These are phyloP conservation scores for Tragelaphus strepsiceros DNA, from an alignment of 2,113 vertebrate genomes.

Conservation along the genomic window DNA sequence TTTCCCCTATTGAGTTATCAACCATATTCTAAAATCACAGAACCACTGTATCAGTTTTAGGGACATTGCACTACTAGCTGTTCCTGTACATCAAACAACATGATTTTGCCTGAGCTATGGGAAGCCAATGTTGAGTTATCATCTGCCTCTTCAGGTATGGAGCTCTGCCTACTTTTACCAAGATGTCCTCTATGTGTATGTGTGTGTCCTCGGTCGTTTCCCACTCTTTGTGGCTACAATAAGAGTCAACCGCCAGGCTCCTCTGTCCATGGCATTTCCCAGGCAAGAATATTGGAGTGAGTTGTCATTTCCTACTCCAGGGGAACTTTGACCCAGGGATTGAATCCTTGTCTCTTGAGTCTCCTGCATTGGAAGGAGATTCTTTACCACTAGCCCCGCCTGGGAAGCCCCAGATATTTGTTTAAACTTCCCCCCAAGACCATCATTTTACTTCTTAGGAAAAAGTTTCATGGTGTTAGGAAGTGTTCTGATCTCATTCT, in stretches of 20 bases:
- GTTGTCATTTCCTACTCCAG: neutral
- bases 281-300: neutral
- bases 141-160: neutral
- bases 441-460: neutral
- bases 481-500: neutral
- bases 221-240: neutral
- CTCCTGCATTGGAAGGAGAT: neutral
- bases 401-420: neutral
- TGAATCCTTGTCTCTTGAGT: neutral
- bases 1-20: neutral
- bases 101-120: neutral
- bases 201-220: neutral
- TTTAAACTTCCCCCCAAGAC: neutral
- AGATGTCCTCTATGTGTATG: neutral
- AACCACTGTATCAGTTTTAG: neutral
- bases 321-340: neutral
- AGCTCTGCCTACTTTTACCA: neutral
- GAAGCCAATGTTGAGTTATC: neutral
- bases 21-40: neutral
- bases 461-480: neutral
- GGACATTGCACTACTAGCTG: neutral
- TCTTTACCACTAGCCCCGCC: neutral
- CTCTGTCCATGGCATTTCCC: neutral
- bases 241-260: rapidly evolving
- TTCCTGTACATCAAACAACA: neutral